Conservation (phyloP, 2,113 vertebrate genomes). For the Percopsis transmontana region DNA sequence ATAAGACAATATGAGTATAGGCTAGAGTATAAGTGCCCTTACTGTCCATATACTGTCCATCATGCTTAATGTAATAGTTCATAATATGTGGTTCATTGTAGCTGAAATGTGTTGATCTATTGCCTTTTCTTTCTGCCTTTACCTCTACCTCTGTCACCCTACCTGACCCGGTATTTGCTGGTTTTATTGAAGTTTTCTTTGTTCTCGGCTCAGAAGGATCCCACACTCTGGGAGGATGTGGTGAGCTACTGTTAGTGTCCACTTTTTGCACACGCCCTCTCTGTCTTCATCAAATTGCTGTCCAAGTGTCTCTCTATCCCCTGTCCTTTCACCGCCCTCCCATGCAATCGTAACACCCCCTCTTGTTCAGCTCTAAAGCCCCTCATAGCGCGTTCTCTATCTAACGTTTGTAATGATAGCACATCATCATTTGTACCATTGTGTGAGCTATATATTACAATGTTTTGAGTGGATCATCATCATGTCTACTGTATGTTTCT, state of each 20-base stretch:
- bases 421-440: background rate
- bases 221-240: slow-evolving; percentile 51
- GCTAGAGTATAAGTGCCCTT: no score
- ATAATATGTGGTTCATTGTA: no score
- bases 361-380: background rate
- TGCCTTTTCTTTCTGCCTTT: background rate
- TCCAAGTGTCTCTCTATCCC: slow-evolving; percentile 15
- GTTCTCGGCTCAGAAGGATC: slow-evolving; percentile 32
- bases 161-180: background rate
- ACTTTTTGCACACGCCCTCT: slow-evolving; percentile 39
- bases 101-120: no score
- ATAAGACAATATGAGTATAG: no score
- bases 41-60: no score
- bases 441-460: background rate
- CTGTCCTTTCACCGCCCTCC: slow-evolving; percentile 8
- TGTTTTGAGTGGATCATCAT: background rate
- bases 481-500: slow-evolving; percentile 16
- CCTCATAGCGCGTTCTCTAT: background rate
- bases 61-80: no score
- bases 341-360: background rate
- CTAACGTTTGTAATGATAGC: background rate
- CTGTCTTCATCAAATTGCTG: background rate
- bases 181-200: slow-evolving; percentile 26
- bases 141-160: background rate
- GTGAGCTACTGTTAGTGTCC: slow-evolving; percentile 72